Evolutionary conservation across 2,888 invertebrate species (phyloP), one percentile per base, ranked within the genome.

Genomic region (Antitype chi): DNA sequence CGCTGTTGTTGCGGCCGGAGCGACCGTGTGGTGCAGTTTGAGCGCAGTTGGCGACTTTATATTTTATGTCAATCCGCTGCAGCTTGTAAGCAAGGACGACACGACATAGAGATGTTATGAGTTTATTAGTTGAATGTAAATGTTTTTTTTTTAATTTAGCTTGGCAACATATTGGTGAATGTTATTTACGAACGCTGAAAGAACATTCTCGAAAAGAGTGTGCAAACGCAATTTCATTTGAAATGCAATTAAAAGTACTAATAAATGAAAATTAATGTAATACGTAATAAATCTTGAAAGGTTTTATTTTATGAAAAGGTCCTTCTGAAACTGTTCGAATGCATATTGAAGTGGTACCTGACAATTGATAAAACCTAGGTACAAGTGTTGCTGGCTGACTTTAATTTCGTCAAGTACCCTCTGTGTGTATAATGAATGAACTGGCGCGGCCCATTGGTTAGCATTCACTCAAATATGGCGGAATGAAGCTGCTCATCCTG

Each of bases 21-120:
- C 15, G 15, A 15, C 0, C 32, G 32, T 47, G 17, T 15, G 62
- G 75, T 75, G 75, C 76, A 75, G 53, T 75, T 75, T 76, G 23
- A 76, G 63, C 76, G 76, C 75, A 75, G 53, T 76, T 47, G 23
- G 75, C 76, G 75, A 32, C 8, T 32, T 47, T 47, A 15, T 47
- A 62, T 20, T 47, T n/a, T 6, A 49, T 38, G 52, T 23, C 2
- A 73, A 38, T 60, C 20, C 74, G 74, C 74, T 74, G 25, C 25
- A 74, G 74, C 59, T 15, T 74, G 49, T 74, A 23, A 25, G 11
- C 59, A 57, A 23, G 17, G 32, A 25, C 57, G 3, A 15, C 5
- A 52, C 60, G 17, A 17, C 11, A 59, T 32, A 11, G 5, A 23
- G 2, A 49, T 17, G 49, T 17, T 13, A 25, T n/a, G 15, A 28